Conservation (phyloP, 2,113 vertebrate genomes). For the Notechis scutatus region DNA sequence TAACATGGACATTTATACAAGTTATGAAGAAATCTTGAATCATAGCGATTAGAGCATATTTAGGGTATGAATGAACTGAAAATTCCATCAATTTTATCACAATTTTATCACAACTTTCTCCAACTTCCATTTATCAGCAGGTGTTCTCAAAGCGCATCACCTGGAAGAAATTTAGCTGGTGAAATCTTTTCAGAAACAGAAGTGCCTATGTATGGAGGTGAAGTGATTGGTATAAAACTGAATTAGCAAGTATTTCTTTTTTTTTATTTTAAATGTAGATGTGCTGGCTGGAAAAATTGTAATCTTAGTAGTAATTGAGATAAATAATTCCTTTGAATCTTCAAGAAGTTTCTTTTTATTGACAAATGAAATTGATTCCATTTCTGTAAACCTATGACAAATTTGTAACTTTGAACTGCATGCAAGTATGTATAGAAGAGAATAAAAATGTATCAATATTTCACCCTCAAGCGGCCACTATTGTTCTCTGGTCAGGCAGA, state of each 20-base stretch:
- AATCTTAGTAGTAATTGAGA: not conserved
- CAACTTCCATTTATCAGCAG: not conserved
- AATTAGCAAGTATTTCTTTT: not conserved
- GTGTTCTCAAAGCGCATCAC: not conserved
- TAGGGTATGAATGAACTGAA: not conserved
- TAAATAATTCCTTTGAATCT: not conserved
- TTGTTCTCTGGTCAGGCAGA: not conserved
- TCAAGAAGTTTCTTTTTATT: not conserved
- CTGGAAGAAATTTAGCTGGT: not conserved
- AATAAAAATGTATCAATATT: not conserved
- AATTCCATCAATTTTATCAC: not conserved
- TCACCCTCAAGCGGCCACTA: not conserved
- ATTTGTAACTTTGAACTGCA: not conserved
- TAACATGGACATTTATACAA: not conserved
- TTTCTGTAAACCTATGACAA: not conserved
- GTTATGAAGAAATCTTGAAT: not conserved
- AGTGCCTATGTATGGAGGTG: not conserved
- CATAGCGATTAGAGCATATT: not conserved
- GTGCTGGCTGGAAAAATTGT: not conserved
- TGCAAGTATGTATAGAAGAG: not conserved
- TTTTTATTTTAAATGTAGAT: not conserved
- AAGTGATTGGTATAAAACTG: not conserved
- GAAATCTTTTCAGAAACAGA: not conserved
- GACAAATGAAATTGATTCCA: not conserved
- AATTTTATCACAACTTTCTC: not conserved